Evolutionary conservation across 2,797 vertebrate genomes (phyloP), one percentile per base, ranked within the genome.

Genomic region (Pipistrellus pygmaeus): DNA sequence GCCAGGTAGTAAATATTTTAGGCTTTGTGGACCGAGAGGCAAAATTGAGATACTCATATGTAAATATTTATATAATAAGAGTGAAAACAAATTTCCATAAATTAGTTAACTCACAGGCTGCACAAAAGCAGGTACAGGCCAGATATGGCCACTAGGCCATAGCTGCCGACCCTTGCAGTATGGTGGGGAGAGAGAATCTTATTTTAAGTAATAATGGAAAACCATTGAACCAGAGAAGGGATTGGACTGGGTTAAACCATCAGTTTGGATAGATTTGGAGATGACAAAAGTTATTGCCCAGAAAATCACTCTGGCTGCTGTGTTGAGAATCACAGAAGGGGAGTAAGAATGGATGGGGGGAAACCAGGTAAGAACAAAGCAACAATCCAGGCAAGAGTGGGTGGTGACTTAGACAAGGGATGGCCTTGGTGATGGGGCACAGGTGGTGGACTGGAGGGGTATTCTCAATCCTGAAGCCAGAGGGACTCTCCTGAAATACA

Each of bases 351-450:
- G 48, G 38, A 66, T 5, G 23, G 8, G 3, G 71, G 6, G 41
- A 57, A 23, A 44, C 1, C 7, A 64, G 30, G 21, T 62, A 32
- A 75, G 51, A 71, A 41, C 21, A 25, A 48, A n/a, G 17, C 1
- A 23, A 38, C 25, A 5, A 6, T n/a, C 57, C 21, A 25, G 90
- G n/a, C n/a, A 32, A 23, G 35, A 60, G n/a, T 55, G 55, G 27
- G 8, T 35, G 46, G 46, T 46, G 68, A 48, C 84, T 18, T 15
- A 46, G 69, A n/a, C 12, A 14, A 64, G 25, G 46, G 13, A 55
- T 0, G 14, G 20, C 18, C 1, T 0, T 18, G 32, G 32, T 64
- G 38, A 14, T 4, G 20, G 71, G 76, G 15, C 2, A 0, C 7
- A 11, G 60, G 12, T 21, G 21, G 18, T 30, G 5, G 62, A 20